Evolutionary conservation across 2,888 invertebrate species (phyloP), one percentile per base, ranked within the genome.

Genomic region (Chalcosyrphus nemorum): DNA sequence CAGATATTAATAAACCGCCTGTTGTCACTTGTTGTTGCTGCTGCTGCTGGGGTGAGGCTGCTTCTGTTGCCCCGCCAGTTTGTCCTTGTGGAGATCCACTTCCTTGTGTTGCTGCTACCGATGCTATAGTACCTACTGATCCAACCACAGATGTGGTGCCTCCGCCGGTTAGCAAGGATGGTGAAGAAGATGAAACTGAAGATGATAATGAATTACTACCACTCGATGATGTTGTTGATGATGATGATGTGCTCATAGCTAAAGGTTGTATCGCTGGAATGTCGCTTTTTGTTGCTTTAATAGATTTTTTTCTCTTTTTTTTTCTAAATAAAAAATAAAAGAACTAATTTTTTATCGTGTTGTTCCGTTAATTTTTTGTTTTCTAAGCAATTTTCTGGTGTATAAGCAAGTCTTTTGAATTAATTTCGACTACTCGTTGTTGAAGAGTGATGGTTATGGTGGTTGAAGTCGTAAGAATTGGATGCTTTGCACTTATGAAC

Each of bases 161-260:
- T 43, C 70, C 70, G 57, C 68, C 80, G 13, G 74, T 54, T 74
- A 75, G 45, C 43, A 84, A 75, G 57, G 74, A 65, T 35, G 80
- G 56, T 52, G 84, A 82, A 80, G 71, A 80, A 76, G 81, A 78
- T 78, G 82, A 84, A 75, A 80, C 68, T 80, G 84, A 75, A 80
- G 84, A 84, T 80, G 80, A 84, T 84, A 84, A 84, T 84, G 80
- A 84, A 84, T 80, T 80, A 80, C 80, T 84, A 84, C 84, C 84
- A 84, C 84, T 84, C 80, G 84, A 84, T 78, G 82, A 78, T 84
- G 80, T 80, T 84, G 74, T 80, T 66, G 68, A 63, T 84, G 80
- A 74, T 68, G 82, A 84, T 84, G 84, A 84, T 80, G 84, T 84
- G 84, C 84, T 84, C 84, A 84, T 84, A 84, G 84, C 84, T 84